Percentiles rank a stretch among this genome's conserved stretches.
Evolutionary conservation across 2,113 vertebrate species (phyloP).

Genomic region (Salvelinus alpinus): DNA sequence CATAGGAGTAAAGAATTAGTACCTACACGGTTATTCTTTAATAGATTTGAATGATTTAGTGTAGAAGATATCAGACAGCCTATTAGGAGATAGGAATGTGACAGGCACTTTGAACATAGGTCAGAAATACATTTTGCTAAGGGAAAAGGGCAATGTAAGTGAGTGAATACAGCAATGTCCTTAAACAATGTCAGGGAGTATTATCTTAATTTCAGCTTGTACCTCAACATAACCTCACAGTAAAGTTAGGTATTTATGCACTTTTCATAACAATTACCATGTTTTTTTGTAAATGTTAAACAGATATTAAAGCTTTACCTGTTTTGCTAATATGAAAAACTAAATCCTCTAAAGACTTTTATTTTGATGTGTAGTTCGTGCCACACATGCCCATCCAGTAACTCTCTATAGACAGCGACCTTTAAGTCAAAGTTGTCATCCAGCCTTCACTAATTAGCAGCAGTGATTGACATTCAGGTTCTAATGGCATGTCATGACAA

Average conservation of each 20-base stretch:
- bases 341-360: background rate
- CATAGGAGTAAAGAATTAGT: background rate
- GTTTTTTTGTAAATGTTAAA: background rate
- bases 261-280: background rate
- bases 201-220: background rate
- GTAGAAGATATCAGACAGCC: background rate
- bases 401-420: constrained; percentile 31
- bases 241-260: background rate
- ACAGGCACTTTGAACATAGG: background rate
- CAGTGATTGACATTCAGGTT: constrained; percentile 51
- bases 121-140: background rate
- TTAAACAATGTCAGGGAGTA: background rate
- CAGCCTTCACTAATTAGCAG: constrained; percentile 48
- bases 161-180: background rate
- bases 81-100: background rate
- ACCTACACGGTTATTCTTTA: background rate
- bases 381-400: background rate
- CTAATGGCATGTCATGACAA: constrained; percentile 43
- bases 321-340: background rate
- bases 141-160: background rate
- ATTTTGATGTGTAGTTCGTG: background rate
- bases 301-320: no score
- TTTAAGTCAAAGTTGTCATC: constrained; percentile 46
- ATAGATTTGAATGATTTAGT: background rate
- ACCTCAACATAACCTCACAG: background rate